Evolutionary conservation across 2,113 vertebrate species (phyloP).

Genomic region (Morone chrysops): DNA sequence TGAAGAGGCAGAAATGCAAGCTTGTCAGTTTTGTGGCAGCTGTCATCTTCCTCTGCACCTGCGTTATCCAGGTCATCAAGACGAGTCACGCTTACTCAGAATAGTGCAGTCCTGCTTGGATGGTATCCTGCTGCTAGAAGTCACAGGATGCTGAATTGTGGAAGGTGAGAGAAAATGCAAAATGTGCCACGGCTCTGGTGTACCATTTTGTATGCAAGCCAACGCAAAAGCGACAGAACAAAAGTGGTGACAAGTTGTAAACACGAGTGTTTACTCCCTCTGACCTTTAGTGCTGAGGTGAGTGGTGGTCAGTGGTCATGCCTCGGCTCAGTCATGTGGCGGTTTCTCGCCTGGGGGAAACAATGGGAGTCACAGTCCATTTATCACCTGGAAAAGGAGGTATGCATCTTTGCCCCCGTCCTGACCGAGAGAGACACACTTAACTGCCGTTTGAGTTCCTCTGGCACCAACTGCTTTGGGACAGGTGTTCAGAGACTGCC

Average conservation of each 20-base stretch:
- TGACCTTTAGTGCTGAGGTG: conserved; percentile 58
- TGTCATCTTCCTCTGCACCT: conserved; percentile 63
- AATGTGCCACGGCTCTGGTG: not conserved
- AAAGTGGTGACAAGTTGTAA: conserved; percentile 43
- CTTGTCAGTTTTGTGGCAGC: conserved; percentile 69
- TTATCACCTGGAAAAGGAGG: conserved; percentile 55
- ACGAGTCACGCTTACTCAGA: conserved; percentile 55
- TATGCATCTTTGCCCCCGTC: conserved; percentile 43
- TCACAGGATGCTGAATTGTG: conserved; percentile 13
- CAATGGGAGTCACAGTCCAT: conserved; percentile 53
- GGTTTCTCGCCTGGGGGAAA: conserved; percentile 33
- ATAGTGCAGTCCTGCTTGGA: conserved; percentile 19
- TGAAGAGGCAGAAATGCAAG: conserved; percentile 63
- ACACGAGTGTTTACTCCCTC: conserved; percentile 26
- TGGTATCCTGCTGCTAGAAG: conserved; percentile 29
- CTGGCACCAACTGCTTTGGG: conserved; percentile 48
- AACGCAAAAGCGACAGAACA: not conserved
- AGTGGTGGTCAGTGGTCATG: conserved; percentile 34
- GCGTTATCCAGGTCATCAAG: conserved; percentile 63
- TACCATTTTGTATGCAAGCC: not conserved
- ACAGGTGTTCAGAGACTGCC: conserved; percentile 70
- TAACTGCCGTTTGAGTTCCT: conserved; percentile 57
- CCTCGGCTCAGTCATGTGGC: conserved; percentile 27
- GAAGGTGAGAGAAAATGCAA: conserved; percentile 19
- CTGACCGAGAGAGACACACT: conserved; percentile 26